These are phyloP conservation scores for Oscheius myriophilus DNA, from an alignment of 2,888 invertebrate species.

Conservation along the genomic window DNA sequence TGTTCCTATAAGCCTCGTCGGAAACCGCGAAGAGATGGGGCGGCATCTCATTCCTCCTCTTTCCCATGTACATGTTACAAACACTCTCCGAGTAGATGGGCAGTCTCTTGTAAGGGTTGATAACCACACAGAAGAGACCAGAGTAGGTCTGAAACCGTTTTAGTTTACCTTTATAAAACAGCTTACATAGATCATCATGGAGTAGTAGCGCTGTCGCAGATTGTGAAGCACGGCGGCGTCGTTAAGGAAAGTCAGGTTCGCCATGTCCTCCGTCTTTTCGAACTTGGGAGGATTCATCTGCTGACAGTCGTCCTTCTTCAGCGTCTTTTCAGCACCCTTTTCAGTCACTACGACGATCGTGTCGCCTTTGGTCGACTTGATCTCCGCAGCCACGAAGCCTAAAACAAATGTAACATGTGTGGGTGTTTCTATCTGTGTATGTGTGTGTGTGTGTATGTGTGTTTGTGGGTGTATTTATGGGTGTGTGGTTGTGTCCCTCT, in stretches of 20 bases:
- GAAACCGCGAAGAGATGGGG: constrained; percentile 93
- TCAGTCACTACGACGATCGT: constrained; percentile 90
- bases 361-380: constrained; percentile 93
- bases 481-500: too few relatives aligned
- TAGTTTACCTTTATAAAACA: neutral
- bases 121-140: constrained; percentile 70
- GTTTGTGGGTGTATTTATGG: too few relatives aligned
- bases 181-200: constrained; percentile 69
- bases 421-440: too few relatives aligned
- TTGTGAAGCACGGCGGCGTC: constrained; percentile 98
- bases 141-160: constrained; percentile 64
- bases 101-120: constrained; percentile 70
- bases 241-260: constrained; percentile 79
- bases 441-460: too few relatives aligned
- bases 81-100: constrained; percentile 70
- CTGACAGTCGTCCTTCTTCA: constrained; percentile 71
- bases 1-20: constrained; percentile 99
- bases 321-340: constrained; percentile 80
- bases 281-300: constrained; percentile 99
- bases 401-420: constrained; percentile 76
- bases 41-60: constrained; percentile 70
- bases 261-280: constrained; percentile 81
- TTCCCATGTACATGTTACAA: constrained; percentile 57
- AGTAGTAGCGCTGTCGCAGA: constrained; percentile 91
- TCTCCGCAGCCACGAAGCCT: constrained; percentile 96